A percentile compares a stretch with the other conserved stretches of the same genome.
phyloP scores from a whole-genome alignment of 2,113 vertebrate species.

The Triplophysa siluroides region DNA sequence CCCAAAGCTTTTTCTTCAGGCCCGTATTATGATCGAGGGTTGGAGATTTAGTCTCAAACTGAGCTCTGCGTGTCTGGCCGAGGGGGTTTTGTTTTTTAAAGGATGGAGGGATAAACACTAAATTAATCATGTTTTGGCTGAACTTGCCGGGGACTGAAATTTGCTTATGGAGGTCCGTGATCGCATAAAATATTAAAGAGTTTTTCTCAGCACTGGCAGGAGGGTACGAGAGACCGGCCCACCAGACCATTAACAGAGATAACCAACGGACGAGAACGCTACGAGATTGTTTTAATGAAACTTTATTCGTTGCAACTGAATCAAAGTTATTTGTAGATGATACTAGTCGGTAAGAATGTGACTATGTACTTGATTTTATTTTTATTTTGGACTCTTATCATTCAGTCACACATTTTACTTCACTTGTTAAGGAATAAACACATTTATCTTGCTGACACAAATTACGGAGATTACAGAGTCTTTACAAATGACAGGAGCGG shows the following conservation, averaged over 20 bases:
- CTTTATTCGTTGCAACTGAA: constrained; percentile 32
- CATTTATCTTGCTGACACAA: constrained; percentile 98
- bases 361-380: constrained; percentile 72
- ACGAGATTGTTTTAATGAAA: constrained; percentile 36
- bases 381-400: too few species aligned
- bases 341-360: neutral
- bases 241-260: constrained; percentile 47
- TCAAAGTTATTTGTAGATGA: constrained; percentile 14
- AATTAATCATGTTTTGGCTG: constrained; percentile 96
- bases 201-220: constrained; percentile 79
- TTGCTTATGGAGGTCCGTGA: constrained; percentile 93
- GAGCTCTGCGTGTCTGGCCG: constrained; percentile 66
- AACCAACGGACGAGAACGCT: neutral
- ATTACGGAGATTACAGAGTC: constrained; percentile 94
- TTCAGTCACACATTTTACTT: constrained; percentile 20
- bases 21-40: constrained; percentile 73
- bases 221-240: constrained; percentile 77
- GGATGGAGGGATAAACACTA: constrained; percentile 79
- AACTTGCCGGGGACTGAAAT: constrained; percentile 87
- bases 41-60: constrained; percentile 71
- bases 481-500: constrained; percentile 90
- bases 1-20: constrained; percentile 10
- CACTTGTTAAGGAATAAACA: constrained; percentile 65
- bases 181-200: constrained; percentile 92
- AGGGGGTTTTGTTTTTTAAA: constrained; percentile 71